Evolutionary conservation across 64 coral and sea anemone species (phyloP), one percentile per base, ranked within the genome.

Genomic region (Porites australiensis): DNA sequence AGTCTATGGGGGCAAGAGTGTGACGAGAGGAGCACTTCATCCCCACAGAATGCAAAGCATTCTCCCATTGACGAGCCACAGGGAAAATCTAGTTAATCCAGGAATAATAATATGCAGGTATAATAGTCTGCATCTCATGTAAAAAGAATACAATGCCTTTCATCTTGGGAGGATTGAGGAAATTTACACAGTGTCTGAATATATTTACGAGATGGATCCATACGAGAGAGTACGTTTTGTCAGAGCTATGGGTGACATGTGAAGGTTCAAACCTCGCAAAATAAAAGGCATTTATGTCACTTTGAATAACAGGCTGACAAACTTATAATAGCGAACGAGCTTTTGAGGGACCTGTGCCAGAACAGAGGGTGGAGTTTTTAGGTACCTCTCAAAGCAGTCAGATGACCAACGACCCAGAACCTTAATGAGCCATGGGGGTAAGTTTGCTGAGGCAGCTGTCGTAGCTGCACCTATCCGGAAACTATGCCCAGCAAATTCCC

Each of bases 341-440:
- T 4, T 64, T 16, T 2, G 5, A 15, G 61, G 61, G 61, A 57
- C 53, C 53, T 57, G 53, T 57, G 53, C 53, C 53, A 57, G 53
- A 57, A 57, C 53, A 11, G 61, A 78, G 52, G 71, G 19, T 20
- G 89, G 89, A 45, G 76, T 81, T 59, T 61, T 74, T 90, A 90
- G 68, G 88, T 80, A 90, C 27, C 74, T 74, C 70, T 90, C 58
- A 65, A 80, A 81, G 72, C 87, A 79, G 60, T 89, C 87, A 58
- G 87, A 89, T 20, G 87, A 89, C 87, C 72, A 89, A 45, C 87
- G 44, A 51, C 72, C 85, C 50, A 88, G 58, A 16, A 57, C 37
- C 70, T 88, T 88, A 45, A 88, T 88, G 44, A 88, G 46, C 87
- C 87, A 89, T 75, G 12, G 20, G 50, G 87, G 87, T 64, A 77